Evolutionary conservation across 2,797 vertebrate species (phyloP).

Genomic region (Alosa sapidissima): DNA sequence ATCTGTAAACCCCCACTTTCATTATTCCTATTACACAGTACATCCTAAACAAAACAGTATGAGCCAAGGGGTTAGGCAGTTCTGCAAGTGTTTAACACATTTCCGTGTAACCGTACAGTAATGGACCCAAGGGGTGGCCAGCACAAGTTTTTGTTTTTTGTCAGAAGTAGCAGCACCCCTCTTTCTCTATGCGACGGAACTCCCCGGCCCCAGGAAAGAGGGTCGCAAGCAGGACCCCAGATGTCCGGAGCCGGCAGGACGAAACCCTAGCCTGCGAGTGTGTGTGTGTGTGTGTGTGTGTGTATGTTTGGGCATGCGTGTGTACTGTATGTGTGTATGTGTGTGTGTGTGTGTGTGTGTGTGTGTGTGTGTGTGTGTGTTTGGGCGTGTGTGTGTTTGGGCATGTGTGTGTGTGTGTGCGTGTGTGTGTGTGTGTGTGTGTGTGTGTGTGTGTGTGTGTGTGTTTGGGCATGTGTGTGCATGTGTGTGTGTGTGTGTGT

Average conservation of each 20-base stretch:
- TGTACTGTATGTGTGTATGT: too few relatives aligned
- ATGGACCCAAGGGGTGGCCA: background rate
- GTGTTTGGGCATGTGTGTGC: too few relatives aligned
- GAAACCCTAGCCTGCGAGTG: background rate
- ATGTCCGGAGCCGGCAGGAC: background rate
- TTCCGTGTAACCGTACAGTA: background rate
- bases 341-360: background rate
- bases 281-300: background rate
- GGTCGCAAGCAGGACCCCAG: background rate
- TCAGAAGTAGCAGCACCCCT: background rate
- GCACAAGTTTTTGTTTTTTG: background rate
- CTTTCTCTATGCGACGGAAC: background rate
- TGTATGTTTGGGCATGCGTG: too few relatives aligned
- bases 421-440: background rate
- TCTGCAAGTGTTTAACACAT: background rate
- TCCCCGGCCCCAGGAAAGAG: background rate
- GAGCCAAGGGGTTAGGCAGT: background rate
- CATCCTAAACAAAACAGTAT: background rate
- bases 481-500: background rate
- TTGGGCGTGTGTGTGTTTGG: too few relatives aligned
- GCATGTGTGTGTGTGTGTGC: background rate
- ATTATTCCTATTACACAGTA: background rate
- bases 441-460: too few relatives aligned
- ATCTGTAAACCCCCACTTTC: background rate
- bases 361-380: too few relatives aligned